Evolutionary conservation across 2,113 vertebrate genomes (phyloP), one percentile per base, ranked within the genome.

Genomic region (Ciconia boyciana): DNA sequence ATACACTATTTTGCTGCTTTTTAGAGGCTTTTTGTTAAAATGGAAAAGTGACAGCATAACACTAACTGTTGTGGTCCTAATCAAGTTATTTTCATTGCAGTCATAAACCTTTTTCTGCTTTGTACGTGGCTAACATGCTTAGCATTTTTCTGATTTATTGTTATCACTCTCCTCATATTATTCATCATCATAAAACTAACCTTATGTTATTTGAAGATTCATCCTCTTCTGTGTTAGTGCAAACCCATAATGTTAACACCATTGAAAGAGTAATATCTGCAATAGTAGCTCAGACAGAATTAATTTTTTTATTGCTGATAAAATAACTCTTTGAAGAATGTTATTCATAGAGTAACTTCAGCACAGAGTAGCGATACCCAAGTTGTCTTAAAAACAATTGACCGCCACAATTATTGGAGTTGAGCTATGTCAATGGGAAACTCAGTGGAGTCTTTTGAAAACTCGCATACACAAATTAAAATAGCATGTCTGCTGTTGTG

Each of bases 401-500:
- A 36, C 68, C 3, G 0, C 31, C 26, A 26, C 17, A 32, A 0
- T 79, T 92, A 19, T 0, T 89, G 36, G 49, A 74, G 17, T 39
- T 92, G 48, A 92, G 13, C 49, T 88, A 4, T 0, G 0, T 61
- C 29, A 49, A 0, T 29, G 34, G 44, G 57, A 89, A 70, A 17
- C 8, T 66, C 25, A 17, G 2, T 28, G 15, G 17, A 51, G 48
- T 70, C 39, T 91, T 76, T 20, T n/a, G 43, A 76, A 69, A 82
- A 65, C 20, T 78, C 0, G 0, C 2, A 5, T 60, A 16, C 10
- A 13, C 16, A 32, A 44, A 79, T 13, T 82, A 11, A 61, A 49
- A 17, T 48, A 54, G 20, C 7, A 80, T 24, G 2, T 49, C 6
- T 29, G 24, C 51, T 78, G 0, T 89, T 43, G 4, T 31, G 31